Evolutionary conservation across 2,888 invertebrate genomes (phyloP).

Genomic region (Rhimphoctona megacephalus): DNA sequence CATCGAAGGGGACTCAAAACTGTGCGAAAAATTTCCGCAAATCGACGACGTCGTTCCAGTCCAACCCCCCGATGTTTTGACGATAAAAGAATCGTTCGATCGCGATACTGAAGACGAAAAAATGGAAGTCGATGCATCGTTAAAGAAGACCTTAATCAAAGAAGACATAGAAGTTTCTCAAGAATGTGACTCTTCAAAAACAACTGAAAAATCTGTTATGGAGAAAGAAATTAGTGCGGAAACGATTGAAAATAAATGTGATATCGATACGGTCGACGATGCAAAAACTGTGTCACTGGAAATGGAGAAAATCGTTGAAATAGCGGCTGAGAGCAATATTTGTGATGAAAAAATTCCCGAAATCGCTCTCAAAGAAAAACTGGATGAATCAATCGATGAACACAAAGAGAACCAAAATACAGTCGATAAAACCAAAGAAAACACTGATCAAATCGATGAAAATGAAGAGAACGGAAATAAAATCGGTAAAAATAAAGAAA

Average conservation of each 20-base stretch:
- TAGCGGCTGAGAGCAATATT: neutral
- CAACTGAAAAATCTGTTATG: neutral
- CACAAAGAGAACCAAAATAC: neutral
- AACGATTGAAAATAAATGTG: constrained; percentile 26
- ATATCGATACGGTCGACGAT: constrained; percentile 31
- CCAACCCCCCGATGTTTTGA: neutral
- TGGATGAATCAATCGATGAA: neutral
- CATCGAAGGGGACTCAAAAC: neutral
- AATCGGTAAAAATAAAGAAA: neutral
- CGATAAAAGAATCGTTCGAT: neutral
- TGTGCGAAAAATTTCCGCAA: constrained; percentile 6
- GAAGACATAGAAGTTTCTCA: neutral
- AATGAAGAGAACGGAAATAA: neutral
- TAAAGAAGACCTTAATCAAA: neutral
- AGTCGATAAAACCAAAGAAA: neutral
- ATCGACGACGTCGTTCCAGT: neutral
- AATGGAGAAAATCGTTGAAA: neutral
- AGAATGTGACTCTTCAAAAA: neutral
- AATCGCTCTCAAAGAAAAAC: constrained; percentile 15
- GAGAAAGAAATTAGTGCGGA: constrained; percentile 12
- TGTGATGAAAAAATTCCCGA: neutral
- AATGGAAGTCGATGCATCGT: constrained; percentile 55
- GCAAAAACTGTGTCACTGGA: constrained; percentile 17
- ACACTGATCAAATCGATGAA: neutral
- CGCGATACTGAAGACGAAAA: constrained; percentile 41